Percentiles rank a stretch among this genome's conserved stretches.
phyloP scores from a whole-genome alignment of 1,140 invertebrate species.

The Palaemon carinicauda region DNA sequence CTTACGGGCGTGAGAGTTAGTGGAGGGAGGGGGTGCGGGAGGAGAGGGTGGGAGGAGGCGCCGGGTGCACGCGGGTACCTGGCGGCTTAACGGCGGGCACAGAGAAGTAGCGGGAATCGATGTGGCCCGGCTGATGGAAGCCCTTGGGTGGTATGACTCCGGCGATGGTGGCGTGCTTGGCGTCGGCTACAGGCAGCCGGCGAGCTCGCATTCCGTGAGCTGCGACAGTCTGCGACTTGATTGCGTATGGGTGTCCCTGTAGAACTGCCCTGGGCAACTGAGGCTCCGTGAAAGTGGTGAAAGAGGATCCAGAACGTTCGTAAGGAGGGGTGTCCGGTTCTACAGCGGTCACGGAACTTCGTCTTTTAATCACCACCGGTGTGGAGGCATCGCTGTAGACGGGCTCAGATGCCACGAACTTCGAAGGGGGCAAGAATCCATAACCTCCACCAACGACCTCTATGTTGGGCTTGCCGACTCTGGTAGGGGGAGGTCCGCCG shows the following conservation, averaged over 20 bases:
- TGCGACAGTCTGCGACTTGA: constrained; percentile 49
- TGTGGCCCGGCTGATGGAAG: constrained; percentile 59
- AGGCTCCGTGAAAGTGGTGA: constrained; percentile 59
- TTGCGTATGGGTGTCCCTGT: constrained; percentile 25
- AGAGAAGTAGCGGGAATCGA: constrained; percentile 59
- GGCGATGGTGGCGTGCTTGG: constrained; percentile 58
- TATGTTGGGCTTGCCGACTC: constrained; percentile 45
- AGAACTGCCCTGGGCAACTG: constrained; percentile 48
- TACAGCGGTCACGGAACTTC: constrained; percentile 57
- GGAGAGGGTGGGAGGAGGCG: constrained; percentile 50
- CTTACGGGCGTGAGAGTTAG: constrained; percentile 42
- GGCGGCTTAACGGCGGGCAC: constrained; percentile 59
- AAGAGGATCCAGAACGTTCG: constrained; percentile 57
- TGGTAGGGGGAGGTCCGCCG: not conserved
- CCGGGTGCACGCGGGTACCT: constrained; percentile 60
- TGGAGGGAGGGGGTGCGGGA: constrained; percentile 57
- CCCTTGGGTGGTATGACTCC: constrained; percentile 55
- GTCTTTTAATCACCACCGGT: constrained; percentile 57
- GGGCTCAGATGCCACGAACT: constrained; percentile 59
- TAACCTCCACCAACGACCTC: constrained; percentile 59
- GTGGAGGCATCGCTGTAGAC: constrained; percentile 60
- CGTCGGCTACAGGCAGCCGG: constrained; percentile 47
- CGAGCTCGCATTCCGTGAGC: constrained; percentile 44
- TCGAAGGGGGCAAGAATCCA: constrained; percentile 57
- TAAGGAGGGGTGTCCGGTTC: constrained; percentile 59